Base-by-base conservation (phyloP, 2,888 invertebrate species). In the Heliothis peltigera region DNA sequence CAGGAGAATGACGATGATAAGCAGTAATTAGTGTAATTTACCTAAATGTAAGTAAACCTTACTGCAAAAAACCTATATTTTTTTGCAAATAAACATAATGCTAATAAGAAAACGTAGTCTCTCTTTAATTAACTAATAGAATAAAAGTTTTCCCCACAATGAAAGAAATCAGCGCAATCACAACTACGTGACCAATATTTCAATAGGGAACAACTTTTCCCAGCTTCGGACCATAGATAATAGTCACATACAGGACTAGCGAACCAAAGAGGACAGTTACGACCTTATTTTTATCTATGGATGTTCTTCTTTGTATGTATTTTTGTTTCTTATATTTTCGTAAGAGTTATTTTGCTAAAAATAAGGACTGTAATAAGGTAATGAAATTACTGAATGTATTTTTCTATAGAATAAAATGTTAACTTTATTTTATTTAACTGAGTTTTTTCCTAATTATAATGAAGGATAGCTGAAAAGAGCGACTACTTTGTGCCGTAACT, bases 51-150 rank as follows among this genome's bases (percentile, higher is more conserved):
- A 32, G 12, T 32, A 32, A 32, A 32, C 3, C 32, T 12, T 12
- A 12, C 12, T n/a, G n/a, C 32, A 32, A 2, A 32, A 32, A 32
- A 32, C 8, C 32, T 8, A 10, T 3, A 10, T 12, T 8, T 32
- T 32, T 8, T 12, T 32, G 12, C n/a, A 39, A n/a, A n/a, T 39
- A 39, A 39, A 12, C 32, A 32, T 15, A 53, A 28, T 53, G n/a
- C 21, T 55, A 70, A 72, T 76, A 70, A 70, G n/a, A 17, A 39
- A 48, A 46, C 44, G 43, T 44, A 55, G 44, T 39, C 28, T 43
- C 5, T 43, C 57, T 56, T 62, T 66, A 75, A 66, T 73, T 71
- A 74, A 71, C 72, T 62, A 73, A 74, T 66, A 66, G 70, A 58
- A 64, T 49, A 53, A 63, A 70, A 69, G 48, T 64, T 62, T 8